These are phyloP conservation scores for Diaphora mendica DNA, from an alignment of 2,888 invertebrate species.

Conservation along the genomic window DNA sequence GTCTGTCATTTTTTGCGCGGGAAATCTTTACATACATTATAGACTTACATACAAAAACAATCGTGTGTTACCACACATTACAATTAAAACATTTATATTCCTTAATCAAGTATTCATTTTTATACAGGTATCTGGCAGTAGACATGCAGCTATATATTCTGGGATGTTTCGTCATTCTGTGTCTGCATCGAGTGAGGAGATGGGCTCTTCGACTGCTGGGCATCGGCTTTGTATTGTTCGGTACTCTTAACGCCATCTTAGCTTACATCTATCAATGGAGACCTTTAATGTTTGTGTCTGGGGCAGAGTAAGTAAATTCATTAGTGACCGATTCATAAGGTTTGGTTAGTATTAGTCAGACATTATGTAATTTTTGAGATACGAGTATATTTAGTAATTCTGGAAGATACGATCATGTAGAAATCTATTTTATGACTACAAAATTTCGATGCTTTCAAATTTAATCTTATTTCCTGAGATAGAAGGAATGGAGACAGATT, in stretches of 20 bases:
- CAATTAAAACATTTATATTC: background rate
- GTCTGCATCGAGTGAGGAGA: background rate
- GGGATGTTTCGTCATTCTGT: slow-evolving; percentile 1
- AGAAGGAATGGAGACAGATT: background rate
- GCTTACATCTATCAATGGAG: background rate
- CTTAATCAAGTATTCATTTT: background rate
- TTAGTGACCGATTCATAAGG: background rate
- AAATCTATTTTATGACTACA: background rate
- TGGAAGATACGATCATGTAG: background rate
- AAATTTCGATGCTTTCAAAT: too few species aligned
- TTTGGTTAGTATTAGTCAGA: background rate
- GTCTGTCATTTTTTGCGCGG: too few species aligned
- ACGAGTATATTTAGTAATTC: too few species aligned
- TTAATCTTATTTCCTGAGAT: background rate
- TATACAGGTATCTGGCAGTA: background rate
- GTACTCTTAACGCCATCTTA: background rate
- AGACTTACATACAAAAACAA: too few species aligned
- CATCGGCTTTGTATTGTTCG: background rate
- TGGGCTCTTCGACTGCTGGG: background rate
- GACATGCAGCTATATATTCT: background rate
- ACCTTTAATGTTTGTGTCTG: background rate
- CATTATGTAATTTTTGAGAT: background rate
- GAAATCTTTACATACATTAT: too few species aligned
- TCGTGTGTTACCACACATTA: too few species aligned
- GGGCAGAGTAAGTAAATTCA: background rate